A percentile compares a stretch with the other conserved stretches of the same genome.
These are phyloP conservation scores for Malachius bipustulatus DNA, from an alignment of 2,888 invertebrate species.

Conservation along the genomic window DNA sequence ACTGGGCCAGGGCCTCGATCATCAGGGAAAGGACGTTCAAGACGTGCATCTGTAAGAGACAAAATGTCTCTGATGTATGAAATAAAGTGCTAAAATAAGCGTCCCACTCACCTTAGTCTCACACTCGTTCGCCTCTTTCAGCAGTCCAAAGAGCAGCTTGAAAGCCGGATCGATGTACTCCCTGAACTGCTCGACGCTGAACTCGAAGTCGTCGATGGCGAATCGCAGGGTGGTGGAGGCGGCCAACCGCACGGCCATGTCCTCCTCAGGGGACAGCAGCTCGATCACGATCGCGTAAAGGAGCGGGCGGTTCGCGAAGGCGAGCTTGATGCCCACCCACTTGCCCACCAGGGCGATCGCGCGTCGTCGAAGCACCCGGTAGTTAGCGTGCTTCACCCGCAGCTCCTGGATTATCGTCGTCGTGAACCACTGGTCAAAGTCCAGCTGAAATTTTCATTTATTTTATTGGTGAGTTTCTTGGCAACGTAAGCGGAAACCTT, in stretches of 20 bases:
- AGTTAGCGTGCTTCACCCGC: constrained; percentile 68
- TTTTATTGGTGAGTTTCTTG: neutral
- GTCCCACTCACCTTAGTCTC: constrained; percentile 64
- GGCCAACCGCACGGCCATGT: constrained; percentile 79
- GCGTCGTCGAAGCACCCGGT: constrained; percentile 69
- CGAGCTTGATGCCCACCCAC: constrained; percentile 76
- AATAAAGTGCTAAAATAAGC: no score
- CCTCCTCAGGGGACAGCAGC: constrained; percentile 62
- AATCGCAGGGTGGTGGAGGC: constrained; percentile 74
- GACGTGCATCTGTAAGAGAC: constrained; percentile 65
- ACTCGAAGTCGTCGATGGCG: constrained; percentile 87
- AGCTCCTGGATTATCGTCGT: constrained; percentile 71
- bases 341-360: constrained; percentile 75
- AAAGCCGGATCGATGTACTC: constrained; percentile 73
- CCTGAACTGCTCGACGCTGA: constrained; percentile 73
- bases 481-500: constrained; percentile 16
- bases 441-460: constrained; percentile 46
- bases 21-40: constrained; percentile 81
- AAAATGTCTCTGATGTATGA: no score
- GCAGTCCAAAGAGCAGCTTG: constrained; percentile 64
- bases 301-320: constrained; percentile 62
- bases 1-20: constrained; percentile 72
- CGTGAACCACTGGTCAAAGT: constrained; percentile 88
- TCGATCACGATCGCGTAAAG: constrained; percentile 69
- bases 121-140: constrained; percentile 81